Evolutionary conservation across 2,113 vertebrate species (phyloP), one percentile per base, ranked within the genome.

Genomic region (Sminthopsis crassicaudata): DNA sequence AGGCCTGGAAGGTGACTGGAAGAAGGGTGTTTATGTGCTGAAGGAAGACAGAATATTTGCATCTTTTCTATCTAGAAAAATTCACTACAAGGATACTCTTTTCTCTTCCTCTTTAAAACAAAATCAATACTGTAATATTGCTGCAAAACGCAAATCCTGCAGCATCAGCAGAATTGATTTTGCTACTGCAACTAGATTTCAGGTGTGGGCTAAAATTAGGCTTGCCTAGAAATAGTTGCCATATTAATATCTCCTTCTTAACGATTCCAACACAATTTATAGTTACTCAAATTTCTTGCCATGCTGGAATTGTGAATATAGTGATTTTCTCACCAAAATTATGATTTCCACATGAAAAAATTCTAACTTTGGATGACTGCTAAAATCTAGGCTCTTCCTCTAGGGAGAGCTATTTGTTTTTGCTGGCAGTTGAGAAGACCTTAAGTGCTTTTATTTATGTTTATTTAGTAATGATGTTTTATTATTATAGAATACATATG

Each of bases 111-210:
- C 46, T 30, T 48, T 90, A 27, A 42, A 90, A 90, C 89, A 84
- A 97, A 96, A 96, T 97, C 96, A 95, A 90, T 98, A 95, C 90
- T 97, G 50, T 67, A 97, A 57, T 96, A 96, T 76, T 92, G 51
- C 48, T 95, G 53, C 91, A 90, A 94, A 96, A 91, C 8, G 1
- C 95, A 89, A 92, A 96, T 53, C 90, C 60, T 93, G 48, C 84
- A 95, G 84, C 30, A 88, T 96, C 94, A 93, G 93, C 96, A 95
- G 91, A 96, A 95, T 46, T 95, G 92, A 50, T 95, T 93, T 92
- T 94, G 91, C 96, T 92, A 90, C 30, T 93, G 0, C 89, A 91
- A 93, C 88, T 91, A 16, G 92, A 96, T 96, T 88, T 27, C 84
- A 93, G 50, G 51, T 94, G 55, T 36, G 22, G 53, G 88, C 91